Evolutionary conservation across 1,140 invertebrate species (phyloP).

Genomic region (Scylla paramamosain): DNA sequence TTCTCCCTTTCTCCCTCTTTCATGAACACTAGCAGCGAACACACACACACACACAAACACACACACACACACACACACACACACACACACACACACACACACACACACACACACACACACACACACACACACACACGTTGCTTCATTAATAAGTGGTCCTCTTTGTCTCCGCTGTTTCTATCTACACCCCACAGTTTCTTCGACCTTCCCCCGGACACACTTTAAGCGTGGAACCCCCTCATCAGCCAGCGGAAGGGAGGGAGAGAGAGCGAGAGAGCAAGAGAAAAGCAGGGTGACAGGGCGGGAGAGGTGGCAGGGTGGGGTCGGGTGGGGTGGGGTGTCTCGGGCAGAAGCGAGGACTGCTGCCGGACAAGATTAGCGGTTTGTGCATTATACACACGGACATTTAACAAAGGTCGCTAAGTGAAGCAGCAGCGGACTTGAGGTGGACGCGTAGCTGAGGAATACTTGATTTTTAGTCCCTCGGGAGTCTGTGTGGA

Average conservation of each 20-base stretch:
- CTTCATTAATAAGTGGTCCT: too few species aligned
- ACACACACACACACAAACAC: background rate
- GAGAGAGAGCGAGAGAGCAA: background rate
- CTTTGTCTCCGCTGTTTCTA: too few species aligned
- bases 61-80: too few species aligned
- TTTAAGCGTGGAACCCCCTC: background rate
- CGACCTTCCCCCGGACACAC: background rate
- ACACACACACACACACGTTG: too few species aligned
- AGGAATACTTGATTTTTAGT: conserved; percentile 53
- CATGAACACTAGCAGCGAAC: background rate
- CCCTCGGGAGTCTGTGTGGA: background rate
- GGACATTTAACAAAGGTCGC: conserved; percentile 54
- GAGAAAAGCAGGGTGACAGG: too few species aligned
- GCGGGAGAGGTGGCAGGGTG: background rate
- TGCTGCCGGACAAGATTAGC: conserved; percentile 39
- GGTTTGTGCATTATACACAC: background rate
- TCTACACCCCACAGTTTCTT: too few species aligned
- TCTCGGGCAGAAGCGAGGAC: background rate
- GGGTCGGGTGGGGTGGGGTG: background rate
- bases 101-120: too few species aligned
- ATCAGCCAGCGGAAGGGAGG: background rate
- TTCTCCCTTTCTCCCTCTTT: background rate
- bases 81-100: too few species aligned
- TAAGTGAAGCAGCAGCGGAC: conserved; percentile 52
- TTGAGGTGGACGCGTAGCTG: background rate